Evolutionary conservation across 2,797 vertebrate species (phyloP), one percentile per base, ranked within the genome.

Genomic region (Oreonectes daqikongensis): DNA sequence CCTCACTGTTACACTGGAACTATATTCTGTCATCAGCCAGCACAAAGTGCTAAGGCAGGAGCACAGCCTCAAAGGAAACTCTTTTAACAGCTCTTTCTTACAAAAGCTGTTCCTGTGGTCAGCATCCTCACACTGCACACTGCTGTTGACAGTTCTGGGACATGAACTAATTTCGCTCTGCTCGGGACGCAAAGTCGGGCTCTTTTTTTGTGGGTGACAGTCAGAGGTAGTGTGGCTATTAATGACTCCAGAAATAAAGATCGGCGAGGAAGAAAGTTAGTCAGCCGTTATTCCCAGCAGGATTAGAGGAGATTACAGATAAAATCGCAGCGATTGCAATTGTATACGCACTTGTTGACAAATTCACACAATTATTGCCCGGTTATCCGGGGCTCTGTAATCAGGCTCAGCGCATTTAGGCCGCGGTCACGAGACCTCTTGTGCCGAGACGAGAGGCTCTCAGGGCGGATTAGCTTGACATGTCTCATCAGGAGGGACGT

Each of bases 251-350:
- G 22, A 66, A 78, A 75, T 74, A 78, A 64, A 77, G 52, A 48
- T 24, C 44, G 66, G 32, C 24, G 4, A 40, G 10, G 55, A 71
- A 78, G 77, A 63, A 61, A 59, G n/a, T 53, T 46, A 46, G 20
- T 71, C 38, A 26, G 72, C 48, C 17, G 35, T 46, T 26, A 42
- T 75, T 30, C 42, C 72, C 75, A 66, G 60, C 0, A 2, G 83
- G 40, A 85, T 82, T 81, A 81, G 60, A 60, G 61, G 32, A 75
- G 50, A 82, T 82, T 80, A 86, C 35, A 72, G 76, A 63, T 61
- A 42, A 77, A 71, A 68, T 26, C 18, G 11, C 22, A 75, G 60
- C 22, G 59, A 42, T 67, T 66, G 10, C n/a, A 67, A 80, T 61
- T 63, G 15, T 55, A 57, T 70, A 59, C 66, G 38, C 14, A 11